phyloP scores from a whole-genome alignment of 2,888 invertebrate species.

The Apomyelois bistriatella region DNA sequence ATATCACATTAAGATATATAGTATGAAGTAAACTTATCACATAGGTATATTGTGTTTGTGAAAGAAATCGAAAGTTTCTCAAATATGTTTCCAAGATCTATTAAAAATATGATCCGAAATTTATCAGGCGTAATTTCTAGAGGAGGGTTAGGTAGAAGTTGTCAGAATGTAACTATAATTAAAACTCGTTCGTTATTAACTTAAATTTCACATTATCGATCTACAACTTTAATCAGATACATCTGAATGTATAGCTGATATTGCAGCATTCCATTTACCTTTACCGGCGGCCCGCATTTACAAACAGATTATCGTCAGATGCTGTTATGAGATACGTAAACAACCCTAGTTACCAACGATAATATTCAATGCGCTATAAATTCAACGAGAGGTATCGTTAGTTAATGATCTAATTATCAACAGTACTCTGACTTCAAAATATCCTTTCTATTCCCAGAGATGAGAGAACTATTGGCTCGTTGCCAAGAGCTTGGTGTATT shows the following conservation, averaged over 20 bases:
- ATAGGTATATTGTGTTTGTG: neutral
- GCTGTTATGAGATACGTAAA: neutral
- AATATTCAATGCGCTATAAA: neutral
- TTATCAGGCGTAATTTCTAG: too few species aligned
- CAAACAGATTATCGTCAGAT: constrained; percentile 1
- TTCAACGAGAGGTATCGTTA: neutral
- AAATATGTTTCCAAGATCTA: too few species aligned
- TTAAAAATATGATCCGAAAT: too few species aligned
- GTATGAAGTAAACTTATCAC: neutral
- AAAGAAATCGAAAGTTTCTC: neutral
- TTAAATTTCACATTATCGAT: neutral
- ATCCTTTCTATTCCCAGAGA: constrained; percentile 48
- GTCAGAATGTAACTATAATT: too few species aligned
- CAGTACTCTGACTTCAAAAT: constrained; percentile 22
- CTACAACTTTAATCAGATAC: neutral
- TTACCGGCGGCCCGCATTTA: neutral
- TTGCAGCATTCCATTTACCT: neutral
- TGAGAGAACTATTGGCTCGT: constrained; percentile 49
- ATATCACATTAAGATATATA: neutral
- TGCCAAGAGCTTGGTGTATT: constrained; percentile 62
- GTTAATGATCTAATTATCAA: constrained; percentile 13
- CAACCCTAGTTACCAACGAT: neutral
- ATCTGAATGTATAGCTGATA: neutral
- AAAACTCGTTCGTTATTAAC: too few species aligned
- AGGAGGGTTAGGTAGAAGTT: too few species aligned